Evolutionary conservation across 92 coral and sea anemone genomes (phyloP), one percentile per base, ranked within the genome.

Genomic region (Heteractis magnifica): DNA sequence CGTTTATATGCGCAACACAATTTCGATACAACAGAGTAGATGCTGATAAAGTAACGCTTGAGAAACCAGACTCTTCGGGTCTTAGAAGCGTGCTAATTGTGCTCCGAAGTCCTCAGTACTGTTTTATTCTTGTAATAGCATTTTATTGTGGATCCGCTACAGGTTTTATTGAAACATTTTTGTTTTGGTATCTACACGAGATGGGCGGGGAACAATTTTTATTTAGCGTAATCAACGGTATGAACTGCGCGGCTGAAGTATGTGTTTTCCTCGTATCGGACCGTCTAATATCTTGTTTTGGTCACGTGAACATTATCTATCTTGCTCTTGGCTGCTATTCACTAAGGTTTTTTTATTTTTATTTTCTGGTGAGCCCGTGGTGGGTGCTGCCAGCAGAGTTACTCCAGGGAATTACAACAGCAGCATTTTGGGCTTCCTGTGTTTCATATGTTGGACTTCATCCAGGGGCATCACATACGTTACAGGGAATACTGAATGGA

Each of bases 71-170:
- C 23, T 34, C 77, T 70, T 51, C 68, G 5, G 83, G 87, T 1
- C 75, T 91, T n/a, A 85, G 72, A 8, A 84, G 87, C n/a, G 94
- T 87, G 2, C 91, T 94, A 15, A 84, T 81, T 77, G 92, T 94
- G 26, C 84, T 96, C 26, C 93, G 75, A 10, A 90, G 86, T 82
- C 90, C 90, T 48, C 94, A 91, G 77, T 91, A 93, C 81, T 89
- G 97, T 77, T 90, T 92, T 81, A 92, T 94, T n/a, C 83, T 96
- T 72, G 92, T 94, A 55, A 89, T 94, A 19, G 99, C 97, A 12
- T 96, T 92, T 87, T 96, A 92, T 86, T 93, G 97, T 68, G 99
- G 99, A 41, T 93, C 95, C n/a, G 99, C 99, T 13, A 96, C 97
- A 53, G 97, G 98, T 6, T 96, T 96, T 83, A 96, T 96, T 74